Conservation (phyloP, 2,113 vertebrate genomes). For the Silurus asotus region DNA sequence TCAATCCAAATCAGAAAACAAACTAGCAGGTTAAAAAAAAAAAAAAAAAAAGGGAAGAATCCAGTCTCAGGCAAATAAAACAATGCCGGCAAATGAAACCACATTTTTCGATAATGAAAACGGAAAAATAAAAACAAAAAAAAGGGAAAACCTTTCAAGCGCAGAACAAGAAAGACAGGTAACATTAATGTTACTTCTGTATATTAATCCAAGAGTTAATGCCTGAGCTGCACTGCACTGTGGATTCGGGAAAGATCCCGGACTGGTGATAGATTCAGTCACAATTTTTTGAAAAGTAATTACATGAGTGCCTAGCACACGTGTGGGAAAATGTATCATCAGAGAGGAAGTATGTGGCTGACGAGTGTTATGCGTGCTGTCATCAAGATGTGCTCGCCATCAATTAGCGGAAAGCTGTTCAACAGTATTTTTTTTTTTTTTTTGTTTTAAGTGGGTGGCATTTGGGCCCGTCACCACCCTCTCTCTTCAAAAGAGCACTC, state of each 20-base stretch:
- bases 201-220: not conserved
- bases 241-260: not conserved
- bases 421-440: not conserved
- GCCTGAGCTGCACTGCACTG: not conserved
- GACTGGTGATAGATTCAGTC: not conserved
- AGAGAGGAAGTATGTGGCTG: slow-evolving; percentile 9
- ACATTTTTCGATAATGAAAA: not conserved
- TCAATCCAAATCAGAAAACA: not conserved
- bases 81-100: not conserved
- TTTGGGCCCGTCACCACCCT: not conserved
- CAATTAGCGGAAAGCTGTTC: not conserved
- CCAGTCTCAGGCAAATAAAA: not conserved
- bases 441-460: not conserved
- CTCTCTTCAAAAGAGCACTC: not conserved
- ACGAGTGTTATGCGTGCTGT: not conserved
- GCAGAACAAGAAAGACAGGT: no score
- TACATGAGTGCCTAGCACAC: not conserved
- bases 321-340: not conserved
- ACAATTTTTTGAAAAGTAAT: not conserved
- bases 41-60: not conserved
- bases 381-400: not conserved
- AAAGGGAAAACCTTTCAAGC: not conserved
- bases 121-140: not conserved
- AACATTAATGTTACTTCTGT: no score
- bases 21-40: not conserved